Percentiles rank a stretch among this genome's conserved stretches.
These are phyloP conservation scores for Entomobrya multifasciata DNA, from an alignment of 2,888 invertebrate genomes.

Conservation along the genomic window DNA sequence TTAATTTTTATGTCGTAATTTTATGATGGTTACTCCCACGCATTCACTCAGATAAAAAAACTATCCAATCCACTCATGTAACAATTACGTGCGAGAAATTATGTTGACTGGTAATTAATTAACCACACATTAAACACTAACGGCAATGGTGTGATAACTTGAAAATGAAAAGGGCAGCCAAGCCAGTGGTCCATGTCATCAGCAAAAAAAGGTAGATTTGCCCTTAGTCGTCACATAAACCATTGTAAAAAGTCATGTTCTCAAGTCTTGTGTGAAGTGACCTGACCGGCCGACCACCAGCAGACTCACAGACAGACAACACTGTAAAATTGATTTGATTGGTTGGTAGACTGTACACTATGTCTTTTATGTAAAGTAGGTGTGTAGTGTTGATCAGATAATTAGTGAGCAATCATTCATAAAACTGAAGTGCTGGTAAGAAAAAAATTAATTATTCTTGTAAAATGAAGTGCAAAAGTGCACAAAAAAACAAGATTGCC, in stretches of 20 bases:
- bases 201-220: no score
- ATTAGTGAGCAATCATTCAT: slow-evolving; percentile 45
- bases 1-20: slow-evolving; percentile 7
- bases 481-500: neutral
- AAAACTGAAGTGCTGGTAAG: neutral
- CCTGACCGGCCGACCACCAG: neutral
- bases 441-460: slow-evolving; percentile 33
- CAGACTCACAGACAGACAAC: neutral
- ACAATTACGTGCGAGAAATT: no score
- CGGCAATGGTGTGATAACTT: neutral
- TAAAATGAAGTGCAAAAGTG: neutral
- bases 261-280: slow-evolving; percentile 2
- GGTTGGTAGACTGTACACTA: neutral
- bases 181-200: neutral
- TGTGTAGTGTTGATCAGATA: slow-evolving; percentile 36
- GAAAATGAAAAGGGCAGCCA: neutral
- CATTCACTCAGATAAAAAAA: slow-evolving; percentile 10
- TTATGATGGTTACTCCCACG: slow-evolving; percentile 16
- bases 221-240: no score
- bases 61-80: no score
- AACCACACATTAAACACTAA: neutral
- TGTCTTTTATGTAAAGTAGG: no score
- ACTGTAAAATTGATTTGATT: neutral
- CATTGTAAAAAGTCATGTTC: neutral
- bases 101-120: slow-evolving; percentile 24